Conservation (phyloP, 2,113 vertebrate species). For the Miniopterus natalensis region DNA sequence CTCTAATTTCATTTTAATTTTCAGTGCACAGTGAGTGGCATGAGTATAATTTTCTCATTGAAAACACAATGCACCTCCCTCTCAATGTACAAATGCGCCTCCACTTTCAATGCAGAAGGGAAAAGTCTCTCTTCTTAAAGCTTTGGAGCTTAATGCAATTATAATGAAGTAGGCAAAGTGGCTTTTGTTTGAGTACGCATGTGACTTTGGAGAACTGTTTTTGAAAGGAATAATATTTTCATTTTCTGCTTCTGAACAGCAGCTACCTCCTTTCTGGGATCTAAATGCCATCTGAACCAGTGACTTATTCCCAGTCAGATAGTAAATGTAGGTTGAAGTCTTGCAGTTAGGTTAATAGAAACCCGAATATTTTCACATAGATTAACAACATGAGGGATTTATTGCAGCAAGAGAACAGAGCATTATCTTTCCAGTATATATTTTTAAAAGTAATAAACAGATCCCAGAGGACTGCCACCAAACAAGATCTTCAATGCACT, state of each 20-base stretch:
- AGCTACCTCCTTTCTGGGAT: constrained; percentile 56
- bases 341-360: constrained; percentile 67
- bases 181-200: background rate
- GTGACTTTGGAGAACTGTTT: constrained; percentile 59
- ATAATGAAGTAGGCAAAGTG: constrained; percentile 55
- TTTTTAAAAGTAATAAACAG: constrained; percentile 69
- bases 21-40: background rate
- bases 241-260: constrained; percentile 56
- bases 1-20: constrained; percentile 67
- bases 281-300: constrained; percentile 39
- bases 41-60: constrained; percentile 62
- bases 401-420: constrained; percentile 26
- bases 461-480: background rate
- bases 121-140: constrained; percentile 38
- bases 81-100: constrained; percentile 33
- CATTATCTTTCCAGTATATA: constrained; percentile 10
- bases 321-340: constrained; percentile 59
- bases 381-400: constrained; percentile 63
- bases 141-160: constrained; percentile 48
- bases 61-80: constrained; percentile 2
- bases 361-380: constrained; percentile 68
- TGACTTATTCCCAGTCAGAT: constrained; percentile 64
- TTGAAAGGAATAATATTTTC: constrained; percentile 52
- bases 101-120: background rate
- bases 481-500: constrained; percentile 40